Evolutionary conservation across 2,888 invertebrate genomes (phyloP).

Genomic region (Terebella lapidaria): DNA sequence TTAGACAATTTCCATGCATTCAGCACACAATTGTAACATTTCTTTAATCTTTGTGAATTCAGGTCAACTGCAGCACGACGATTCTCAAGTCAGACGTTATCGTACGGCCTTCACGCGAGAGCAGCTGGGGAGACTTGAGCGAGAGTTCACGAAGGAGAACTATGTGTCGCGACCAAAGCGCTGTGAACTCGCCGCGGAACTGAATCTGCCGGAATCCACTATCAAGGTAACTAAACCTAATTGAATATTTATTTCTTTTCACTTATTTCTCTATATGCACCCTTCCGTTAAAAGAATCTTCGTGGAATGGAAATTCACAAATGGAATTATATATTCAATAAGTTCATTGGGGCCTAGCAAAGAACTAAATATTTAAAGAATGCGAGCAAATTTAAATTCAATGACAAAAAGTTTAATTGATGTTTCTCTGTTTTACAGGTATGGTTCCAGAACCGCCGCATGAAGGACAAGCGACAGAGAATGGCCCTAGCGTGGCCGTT

Average conservation of each 20-base stretch:
- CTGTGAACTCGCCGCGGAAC: constrained; percentile 87
- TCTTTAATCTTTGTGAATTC: background rate
- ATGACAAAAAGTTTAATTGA: too few relatives aligned
- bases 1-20: too few relatives aligned
- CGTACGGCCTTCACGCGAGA: constrained; percentile 95
- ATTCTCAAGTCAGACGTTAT: constrained; percentile 61
- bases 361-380: too few relatives aligned
- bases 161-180: constrained; percentile 92
- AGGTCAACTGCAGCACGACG: too few relatives aligned
- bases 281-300: too few relatives aligned
- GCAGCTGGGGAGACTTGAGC: constrained; percentile 84
- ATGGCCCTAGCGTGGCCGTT: constrained; percentile 95
- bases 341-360: too few relatives aligned
- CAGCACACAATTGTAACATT: too few relatives aligned
- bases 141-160: constrained; percentile 94
- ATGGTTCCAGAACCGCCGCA: constrained; percentile 96
- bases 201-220: constrained; percentile 92
- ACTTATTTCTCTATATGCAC: too few relatives aligned
- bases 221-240: constrained; percentile 95
- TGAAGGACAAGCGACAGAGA: constrained; percentile 96
- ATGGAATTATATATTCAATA: background rate
- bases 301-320: background rate
- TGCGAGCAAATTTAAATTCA: too few relatives aligned
- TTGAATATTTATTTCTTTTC: too few relatives aligned
- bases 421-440: constrained; percentile 36